A percentile compares a stretch with the other conserved stretches of the same genome.
Evolutionary conservation across 2,888 invertebrate species (phyloP).

Genomic region (Drosophila quasianomalipes): DNA sequence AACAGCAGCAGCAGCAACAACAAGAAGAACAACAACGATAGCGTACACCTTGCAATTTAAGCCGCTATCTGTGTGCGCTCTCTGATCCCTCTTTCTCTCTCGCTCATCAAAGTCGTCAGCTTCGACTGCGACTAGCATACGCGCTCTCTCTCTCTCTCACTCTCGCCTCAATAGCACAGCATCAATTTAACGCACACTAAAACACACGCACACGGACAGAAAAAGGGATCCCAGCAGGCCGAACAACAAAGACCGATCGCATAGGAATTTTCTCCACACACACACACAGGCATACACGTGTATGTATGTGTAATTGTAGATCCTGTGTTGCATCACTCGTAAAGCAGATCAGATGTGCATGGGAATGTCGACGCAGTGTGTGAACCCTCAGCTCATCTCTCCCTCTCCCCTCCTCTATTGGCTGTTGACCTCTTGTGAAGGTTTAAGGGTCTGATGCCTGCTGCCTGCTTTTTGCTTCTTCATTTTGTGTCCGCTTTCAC

Average conservation of each 20-base stretch:
- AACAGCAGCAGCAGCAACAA: conserved; percentile 39
- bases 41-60: conserved; percentile 79
- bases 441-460: conserved; percentile 54
- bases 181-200: conserved; percentile 60
- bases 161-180: conserved; percentile 50
- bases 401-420: conserved; percentile 35
- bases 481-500: conserved; percentile 54
- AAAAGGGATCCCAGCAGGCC: conserved; percentile 74
- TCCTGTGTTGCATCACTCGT: conserved; percentile 73
- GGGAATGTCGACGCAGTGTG: conserved; percentile 51
- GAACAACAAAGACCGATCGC: conserved; percentile 70
- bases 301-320: conserved; percentile 36
- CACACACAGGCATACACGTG: conserved; percentile 6
- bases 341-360: conserved; percentile 75
- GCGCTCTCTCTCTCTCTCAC: conserved; percentile 15
- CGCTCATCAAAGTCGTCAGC: conserved; percentile 37
- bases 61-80: conserved; percentile 68
- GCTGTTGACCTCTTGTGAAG: conserved; percentile 70
- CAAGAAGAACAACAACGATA: conserved; percentile 36
- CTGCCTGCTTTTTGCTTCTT: conserved; percentile 40
- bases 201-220: conserved; percentile 33
- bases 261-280: conserved; percentile 66
- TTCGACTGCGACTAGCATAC: conserved; percentile 19
- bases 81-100: conserved; percentile 30
- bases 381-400: conserved; percentile 37